phyloP scores from a whole-genome alignment of 2,888 invertebrate species.

The Nasonia oneida region DNA sequence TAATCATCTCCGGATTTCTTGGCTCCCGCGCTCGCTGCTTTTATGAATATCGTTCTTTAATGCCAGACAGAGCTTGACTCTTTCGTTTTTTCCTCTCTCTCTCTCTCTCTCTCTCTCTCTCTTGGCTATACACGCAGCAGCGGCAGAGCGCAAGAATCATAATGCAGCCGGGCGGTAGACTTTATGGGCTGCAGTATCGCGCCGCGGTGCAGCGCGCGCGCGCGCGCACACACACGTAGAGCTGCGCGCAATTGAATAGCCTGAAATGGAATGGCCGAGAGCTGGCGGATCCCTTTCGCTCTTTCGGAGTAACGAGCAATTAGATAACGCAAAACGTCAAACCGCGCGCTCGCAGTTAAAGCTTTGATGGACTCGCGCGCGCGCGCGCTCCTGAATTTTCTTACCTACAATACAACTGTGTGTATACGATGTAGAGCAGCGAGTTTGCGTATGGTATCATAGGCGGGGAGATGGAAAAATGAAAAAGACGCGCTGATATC shows the following conservation, averaged over 20 bases:
- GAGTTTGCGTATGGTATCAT: no score
- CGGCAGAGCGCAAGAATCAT: slow-evolving; percentile 57
- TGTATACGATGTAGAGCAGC: no score
- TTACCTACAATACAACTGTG: not conserved
- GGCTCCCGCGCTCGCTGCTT: slow-evolving; percentile 64
- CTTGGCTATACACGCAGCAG: slow-evolving; percentile 55
- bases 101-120: not conserved
- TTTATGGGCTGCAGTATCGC: slow-evolving; percentile 59
- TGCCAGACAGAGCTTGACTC: slow-evolving; percentile 56
- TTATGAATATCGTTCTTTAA: slow-evolving; percentile 23
- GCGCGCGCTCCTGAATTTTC: not conserved
- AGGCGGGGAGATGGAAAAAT: not conserved
- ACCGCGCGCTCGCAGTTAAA: slow-evolving; percentile 73
- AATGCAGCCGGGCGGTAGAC: slow-evolving; percentile 53
- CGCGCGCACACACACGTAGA: no score
- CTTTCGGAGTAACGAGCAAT: slow-evolving; percentile 71
- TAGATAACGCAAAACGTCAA: slow-evolving; percentile 76
- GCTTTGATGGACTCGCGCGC: slow-evolving; percentile 47
- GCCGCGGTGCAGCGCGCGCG: not conserved
- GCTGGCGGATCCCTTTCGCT: slow-evolving; percentile 11
- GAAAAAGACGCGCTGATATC: slow-evolving; percentile 19
- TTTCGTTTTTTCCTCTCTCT: not conserved
- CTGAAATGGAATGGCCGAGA: slow-evolving; percentile 26
- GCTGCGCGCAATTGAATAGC: slow-evolving; percentile 34
- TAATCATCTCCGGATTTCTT: slow-evolving; percentile 77